phyloP scores from a whole-genome alignment of 2,888 invertebrate species.

The Brenthis ino region DNA sequence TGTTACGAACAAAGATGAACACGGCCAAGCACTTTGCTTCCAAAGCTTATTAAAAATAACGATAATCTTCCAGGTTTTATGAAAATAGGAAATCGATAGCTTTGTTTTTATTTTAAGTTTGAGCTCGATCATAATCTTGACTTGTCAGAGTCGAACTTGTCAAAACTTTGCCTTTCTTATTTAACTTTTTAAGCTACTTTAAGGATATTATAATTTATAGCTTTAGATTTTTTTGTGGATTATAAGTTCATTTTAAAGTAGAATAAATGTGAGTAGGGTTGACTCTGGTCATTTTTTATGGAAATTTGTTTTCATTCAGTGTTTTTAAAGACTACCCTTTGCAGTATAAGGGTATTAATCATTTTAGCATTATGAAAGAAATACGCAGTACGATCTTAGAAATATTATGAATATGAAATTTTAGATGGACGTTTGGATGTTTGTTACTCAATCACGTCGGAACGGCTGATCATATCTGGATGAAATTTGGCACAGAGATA shows the following conservation, averaged over 20 bases:
- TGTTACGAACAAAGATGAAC: background rate
- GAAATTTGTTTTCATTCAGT: too few species aligned
- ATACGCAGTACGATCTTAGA: too few species aligned
- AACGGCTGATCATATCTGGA: too few species aligned
- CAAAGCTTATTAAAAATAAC: conserved; percentile 2
- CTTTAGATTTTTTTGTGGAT: conserved; percentile 3
- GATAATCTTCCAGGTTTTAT: background rate
- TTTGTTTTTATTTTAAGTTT: conserved; percentile 8
- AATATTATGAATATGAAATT: too few species aligned
- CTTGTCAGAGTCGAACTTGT: conserved; percentile 15
- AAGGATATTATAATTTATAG: conserved; percentile 9
- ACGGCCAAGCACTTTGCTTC: background rate
- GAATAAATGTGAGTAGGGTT: background rate
- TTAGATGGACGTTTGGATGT: too few species aligned
- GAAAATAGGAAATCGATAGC: background rate
- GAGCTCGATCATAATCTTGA: background rate
- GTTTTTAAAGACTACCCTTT: too few species aligned
- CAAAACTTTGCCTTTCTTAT: conserved; percentile 17
- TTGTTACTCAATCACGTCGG: too few species aligned
- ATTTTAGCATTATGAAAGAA: too few species aligned
- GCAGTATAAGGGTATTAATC: too few species aligned
- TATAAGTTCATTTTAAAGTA: conserved; percentile 5
- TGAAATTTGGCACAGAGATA: too few species aligned
- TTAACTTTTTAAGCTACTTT: conserved; percentile 22
- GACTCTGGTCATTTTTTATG: too few species aligned